Conservation (phyloP, 2,888 invertebrate species). For the Cephus sareptanus region DNA sequence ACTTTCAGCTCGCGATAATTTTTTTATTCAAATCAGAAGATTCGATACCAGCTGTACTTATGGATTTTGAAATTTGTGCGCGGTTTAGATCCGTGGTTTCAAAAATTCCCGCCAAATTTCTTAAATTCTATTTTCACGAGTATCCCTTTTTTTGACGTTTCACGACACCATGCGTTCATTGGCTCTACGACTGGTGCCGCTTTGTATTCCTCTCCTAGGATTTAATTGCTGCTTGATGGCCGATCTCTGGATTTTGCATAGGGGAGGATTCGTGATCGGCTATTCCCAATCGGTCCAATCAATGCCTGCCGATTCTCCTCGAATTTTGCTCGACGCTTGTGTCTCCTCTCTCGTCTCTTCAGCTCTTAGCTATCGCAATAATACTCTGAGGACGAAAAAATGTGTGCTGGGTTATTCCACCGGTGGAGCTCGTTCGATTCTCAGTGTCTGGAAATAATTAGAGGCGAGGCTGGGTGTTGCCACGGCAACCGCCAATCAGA, state of each 20-base stretch:
- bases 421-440: conserved; percentile 63
- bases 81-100: not conserved
- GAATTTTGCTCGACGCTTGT: not conserved
- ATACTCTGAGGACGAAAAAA: conserved; percentile 36
- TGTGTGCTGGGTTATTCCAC: conserved; percentile 55
- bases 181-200: not conserved
- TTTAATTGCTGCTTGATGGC: not conserved
- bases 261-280: not conserved
- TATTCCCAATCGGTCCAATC: not conserved
- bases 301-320: not conserved
- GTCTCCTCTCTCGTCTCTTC: not conserved
- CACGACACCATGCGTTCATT: not conserved
- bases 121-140: not conserved
- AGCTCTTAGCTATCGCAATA: conserved; percentile 21
- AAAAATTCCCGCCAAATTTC: not conserved
- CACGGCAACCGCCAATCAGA: conserved; percentile 67
- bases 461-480: conserved; percentile 64
- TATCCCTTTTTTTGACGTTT: not conserved
- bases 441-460: conserved; percentile 67
- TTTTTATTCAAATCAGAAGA: not conserved
- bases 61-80: not conserved
- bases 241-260: not conserved
- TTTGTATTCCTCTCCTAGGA: not conserved
- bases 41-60: not conserved
- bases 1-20: not conserved